Evolutionary conservation across 2,888 invertebrate genomes (phyloP).

Genomic region (Nipponacmea schrenckii): DNA sequence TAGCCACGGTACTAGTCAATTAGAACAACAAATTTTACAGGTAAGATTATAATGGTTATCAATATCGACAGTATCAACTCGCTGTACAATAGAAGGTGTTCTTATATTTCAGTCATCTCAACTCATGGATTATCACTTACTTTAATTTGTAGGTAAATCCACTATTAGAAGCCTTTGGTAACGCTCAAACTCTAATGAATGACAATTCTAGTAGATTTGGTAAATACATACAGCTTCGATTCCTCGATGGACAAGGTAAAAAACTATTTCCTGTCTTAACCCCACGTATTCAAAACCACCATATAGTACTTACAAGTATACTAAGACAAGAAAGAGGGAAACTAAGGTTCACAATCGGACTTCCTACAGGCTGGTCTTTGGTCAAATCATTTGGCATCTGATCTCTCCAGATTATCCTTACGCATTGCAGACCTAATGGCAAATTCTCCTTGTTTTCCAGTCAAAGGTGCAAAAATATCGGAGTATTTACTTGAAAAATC

Average conservation of each 20-base stretch:
- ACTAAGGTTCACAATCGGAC: neutral
- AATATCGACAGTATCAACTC: neutral
- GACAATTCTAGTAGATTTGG: conserved; percentile 67
- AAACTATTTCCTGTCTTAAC: neutral
- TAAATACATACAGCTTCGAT: conserved; percentile 64
- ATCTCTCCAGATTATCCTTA: too few species aligned
- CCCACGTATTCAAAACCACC: neutral
- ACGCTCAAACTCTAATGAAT: conserved; percentile 66
- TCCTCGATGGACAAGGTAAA: conserved; percentile 59
- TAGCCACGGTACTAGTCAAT: conserved; percentile 52
- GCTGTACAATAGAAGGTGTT: too few species aligned
- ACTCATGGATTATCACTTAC: too few species aligned
- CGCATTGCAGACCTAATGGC: too few species aligned
- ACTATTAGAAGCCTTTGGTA: conserved; percentile 65
- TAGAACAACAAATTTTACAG: conserved; percentile 66
- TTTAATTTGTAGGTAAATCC: conserved; percentile 58
- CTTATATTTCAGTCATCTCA: too few species aligned
- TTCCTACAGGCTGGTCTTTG: neutral
- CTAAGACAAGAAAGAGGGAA: conserved; percentile 31
- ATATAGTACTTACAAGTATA: neutral
- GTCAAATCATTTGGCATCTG: neutral
- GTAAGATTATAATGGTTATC: conserved; percentile 29
- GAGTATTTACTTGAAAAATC: conserved; percentile 67
- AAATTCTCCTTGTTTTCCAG: conserved; percentile 35
- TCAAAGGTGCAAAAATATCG: conserved; percentile 65